These are phyloP conservation scores for Stramonita haemastoma DNA, from an alignment of 2,888 invertebrate genomes.

Conservation along the genomic window DNA sequence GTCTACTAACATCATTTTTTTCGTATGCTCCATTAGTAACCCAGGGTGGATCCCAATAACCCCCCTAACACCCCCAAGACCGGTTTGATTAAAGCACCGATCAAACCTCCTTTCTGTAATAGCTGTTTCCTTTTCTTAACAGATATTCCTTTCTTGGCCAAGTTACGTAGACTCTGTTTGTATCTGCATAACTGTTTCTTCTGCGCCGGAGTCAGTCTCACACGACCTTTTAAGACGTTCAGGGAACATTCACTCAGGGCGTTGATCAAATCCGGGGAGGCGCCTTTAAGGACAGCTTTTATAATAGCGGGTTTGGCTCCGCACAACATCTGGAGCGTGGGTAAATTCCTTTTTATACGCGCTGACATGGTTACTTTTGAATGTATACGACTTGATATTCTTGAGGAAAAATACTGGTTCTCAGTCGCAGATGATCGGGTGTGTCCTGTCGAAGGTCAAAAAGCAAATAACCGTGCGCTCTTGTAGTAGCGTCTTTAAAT, in stretches of 20 bases:
- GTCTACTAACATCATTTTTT: conserved; percentile 23
- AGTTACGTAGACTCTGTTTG: not conserved
- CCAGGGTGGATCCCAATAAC: not conserved
- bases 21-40: conserved; percentile 7
- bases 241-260: not conserved
- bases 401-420: conserved; percentile 31
- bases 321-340: not conserved
- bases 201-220: conserved; percentile 12
- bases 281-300: not conserved
- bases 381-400: conserved; percentile 24
- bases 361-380: conserved; percentile 20
- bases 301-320: not conserved
- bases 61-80: not conserved
- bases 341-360: not conserved
- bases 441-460: no score
- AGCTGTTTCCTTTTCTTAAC: conserved; percentile 12
- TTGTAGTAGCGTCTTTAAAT: no score
- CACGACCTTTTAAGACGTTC: conserved; percentile 31
- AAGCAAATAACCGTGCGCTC: no score
- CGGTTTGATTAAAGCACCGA: not conserved
- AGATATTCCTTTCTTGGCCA: not conserved
- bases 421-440: not conserved
- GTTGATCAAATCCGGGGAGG: not conserved
- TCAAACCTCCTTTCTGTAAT: conserved; percentile 19
- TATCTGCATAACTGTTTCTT: conserved; percentile 21